Base-by-base conservation (phyloP, 2,888 invertebrate genomes). In the Hirtodrosophila confusa region DNA sequence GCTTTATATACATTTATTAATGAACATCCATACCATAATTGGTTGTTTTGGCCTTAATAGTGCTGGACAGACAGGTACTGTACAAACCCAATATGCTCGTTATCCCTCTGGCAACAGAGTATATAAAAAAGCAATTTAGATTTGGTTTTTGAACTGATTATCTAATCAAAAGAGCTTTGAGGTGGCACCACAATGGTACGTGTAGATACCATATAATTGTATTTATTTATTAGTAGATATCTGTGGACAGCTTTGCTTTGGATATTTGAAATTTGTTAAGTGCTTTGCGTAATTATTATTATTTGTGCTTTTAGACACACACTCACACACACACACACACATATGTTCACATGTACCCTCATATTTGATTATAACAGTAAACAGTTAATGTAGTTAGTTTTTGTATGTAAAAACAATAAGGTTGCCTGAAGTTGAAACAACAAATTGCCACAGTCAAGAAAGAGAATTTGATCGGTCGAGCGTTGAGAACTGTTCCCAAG, bases 401-500 rank as follows among this genome's bases (percentile, higher is more conserved):
- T 39, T 57, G 11, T 64, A 31, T 23, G 41, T 47, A 44, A 54
- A 50, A 29, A 51, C 33, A 33, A 50, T 48, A 76, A 58, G 65
- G 65, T 73, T 63, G 33, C 9, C 7, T 8, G 7, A 31, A 31
- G 7, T 8, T 31, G 31, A 31, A 31, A 50, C 65, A 77, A 82
- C 57, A 69, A 67, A 66, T 80, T 78, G 74, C 74, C 78, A 69
- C 77, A 82, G 75, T 78, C 48, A 56, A 68, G 55, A 53, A 49
- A 40, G 27, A 27, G 27, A 55, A 53, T 45, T 71, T 43, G 48
- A 37, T 48, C 44, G 53, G 43, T 58, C 27, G 27, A 54, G 60
- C 56, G 47, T 57, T 55, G 27, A 66, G 60, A 76, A 77, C 64
- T 83, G 83, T 83, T 78, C 84, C 80, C 80, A 79, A 57, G 39